These are phyloP conservation scores for Hycleus phaleratus DNA, from an alignment of 1,140 invertebrate species.

Conservation along the genomic window DNA sequence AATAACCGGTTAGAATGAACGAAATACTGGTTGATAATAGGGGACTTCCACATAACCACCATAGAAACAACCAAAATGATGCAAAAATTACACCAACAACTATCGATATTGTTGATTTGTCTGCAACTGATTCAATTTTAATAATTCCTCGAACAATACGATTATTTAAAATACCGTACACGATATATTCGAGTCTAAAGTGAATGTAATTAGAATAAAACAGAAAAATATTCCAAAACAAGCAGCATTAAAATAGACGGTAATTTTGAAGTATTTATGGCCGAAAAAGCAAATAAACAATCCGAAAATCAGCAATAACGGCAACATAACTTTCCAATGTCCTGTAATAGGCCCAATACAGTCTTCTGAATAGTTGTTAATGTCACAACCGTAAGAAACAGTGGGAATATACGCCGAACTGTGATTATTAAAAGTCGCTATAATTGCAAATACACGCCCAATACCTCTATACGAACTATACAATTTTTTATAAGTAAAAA, in stretches of 20 bases:
- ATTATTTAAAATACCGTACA: no score
- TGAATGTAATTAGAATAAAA: no score
- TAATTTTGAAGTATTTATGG: constrained; percentile 54
- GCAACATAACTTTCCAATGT: constrained; percentile 43
- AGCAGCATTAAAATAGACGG: constrained; percentile 49
- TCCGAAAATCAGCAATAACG: constrained; percentile 49
- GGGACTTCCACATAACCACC: constrained; percentile 52
- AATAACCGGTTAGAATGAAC: constrained; percentile 47
- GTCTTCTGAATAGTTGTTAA: constrained; percentile 36
- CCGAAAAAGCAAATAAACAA: constrained; percentile 52
- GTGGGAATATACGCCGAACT: constrained; percentile 59
- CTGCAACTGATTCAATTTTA: constrained; percentile 10
- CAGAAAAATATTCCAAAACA: constrained; percentile 44
- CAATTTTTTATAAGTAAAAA: constrained; percentile 17
- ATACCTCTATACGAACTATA: constrained; percentile 57
- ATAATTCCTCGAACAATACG: no score
- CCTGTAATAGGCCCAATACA: constrained; percentile 45
- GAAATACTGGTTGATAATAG: constrained; percentile 48
- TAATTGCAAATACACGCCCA: constrained; percentile 53
- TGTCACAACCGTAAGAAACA: constrained; percentile 57
- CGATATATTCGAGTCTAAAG: no score
- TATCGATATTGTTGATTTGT: constrained; percentile 19
- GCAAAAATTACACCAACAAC: constrained; percentile 39
- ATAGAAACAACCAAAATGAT: constrained; percentile 45
- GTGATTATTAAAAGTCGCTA: constrained; percentile 45